A percentile compares a stretch with the other conserved stretches of the same genome.
Conservation (phyloP, 2,113 vertebrate species). For the Siniperca chuatsi region DNA sequence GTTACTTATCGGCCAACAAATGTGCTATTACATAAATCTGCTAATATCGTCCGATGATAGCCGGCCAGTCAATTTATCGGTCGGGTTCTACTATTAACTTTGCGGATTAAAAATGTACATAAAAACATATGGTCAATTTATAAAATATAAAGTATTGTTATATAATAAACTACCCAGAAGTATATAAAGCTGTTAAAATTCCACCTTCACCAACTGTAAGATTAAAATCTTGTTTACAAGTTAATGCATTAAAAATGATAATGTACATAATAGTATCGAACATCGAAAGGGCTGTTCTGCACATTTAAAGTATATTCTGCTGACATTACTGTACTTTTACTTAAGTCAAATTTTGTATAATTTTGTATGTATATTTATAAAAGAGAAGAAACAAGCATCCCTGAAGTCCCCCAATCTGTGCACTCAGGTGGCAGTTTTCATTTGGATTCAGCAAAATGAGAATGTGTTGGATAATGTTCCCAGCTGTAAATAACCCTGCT, state of each 20-base stretch:
- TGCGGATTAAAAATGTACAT: background rate
- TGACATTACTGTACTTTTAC: background rate
- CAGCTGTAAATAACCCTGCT: constrained; percentile 83
- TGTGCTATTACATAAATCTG: constrained; percentile 17
- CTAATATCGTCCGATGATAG: background rate
- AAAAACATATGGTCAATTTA: background rate
- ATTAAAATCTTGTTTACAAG: background rate
- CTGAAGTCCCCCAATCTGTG: constrained; percentile 29
- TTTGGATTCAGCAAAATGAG: constrained; percentile 81
- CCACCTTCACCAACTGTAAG: background rate
- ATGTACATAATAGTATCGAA: background rate
- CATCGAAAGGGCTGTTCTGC: background rate
- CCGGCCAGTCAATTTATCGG: background rate
- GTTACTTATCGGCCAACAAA: background rate
- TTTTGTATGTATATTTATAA: background rate
- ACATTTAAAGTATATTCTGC: background rate
- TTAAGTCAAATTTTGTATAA: background rate
- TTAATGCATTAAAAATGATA: background rate
- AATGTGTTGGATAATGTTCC: constrained; percentile 82
- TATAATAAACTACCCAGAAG: background rate
- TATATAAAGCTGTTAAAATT: constrained; percentile 1
- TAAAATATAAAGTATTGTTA: background rate
- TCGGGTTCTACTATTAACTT: background rate
- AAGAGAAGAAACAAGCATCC: constrained; percentile 6
- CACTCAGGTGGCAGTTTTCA: constrained; percentile 62